Conservation (phyloP, 2,888 invertebrate species). For the Nomada lathburiana region DNA sequence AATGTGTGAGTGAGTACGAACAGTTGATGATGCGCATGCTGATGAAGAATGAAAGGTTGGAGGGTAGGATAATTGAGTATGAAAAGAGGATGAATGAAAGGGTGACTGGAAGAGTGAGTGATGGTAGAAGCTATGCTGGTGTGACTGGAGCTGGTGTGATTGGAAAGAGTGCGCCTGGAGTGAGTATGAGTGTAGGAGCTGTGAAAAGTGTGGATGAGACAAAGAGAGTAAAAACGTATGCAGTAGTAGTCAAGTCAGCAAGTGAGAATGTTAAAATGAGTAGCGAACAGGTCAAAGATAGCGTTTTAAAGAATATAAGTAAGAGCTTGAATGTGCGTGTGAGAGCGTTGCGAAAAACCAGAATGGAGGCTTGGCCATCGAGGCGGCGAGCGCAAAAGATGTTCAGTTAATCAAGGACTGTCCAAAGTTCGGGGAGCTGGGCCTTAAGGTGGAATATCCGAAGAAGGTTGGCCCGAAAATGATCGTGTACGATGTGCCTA, state of each 20-base stretch:
- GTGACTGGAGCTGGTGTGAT: not conserved
- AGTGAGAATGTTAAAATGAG: not conserved
- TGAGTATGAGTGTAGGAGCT: too few relatives aligned
- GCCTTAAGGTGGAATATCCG: not conserved
- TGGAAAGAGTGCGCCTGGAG: not conserved
- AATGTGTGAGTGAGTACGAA: not conserved
- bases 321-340: not conserved
- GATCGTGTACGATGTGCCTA: not conserved
- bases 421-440: not conserved
- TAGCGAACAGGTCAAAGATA: not conserved
- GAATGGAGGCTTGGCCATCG: conserved; percentile 25
- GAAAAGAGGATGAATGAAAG: not conserved
- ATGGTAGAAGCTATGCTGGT: not conserved
- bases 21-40: not conserved
- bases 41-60: not conserved
- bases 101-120: not conserved
- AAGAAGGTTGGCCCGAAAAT: conserved; percentile 14
- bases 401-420: not conserved
- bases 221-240: not conserved
- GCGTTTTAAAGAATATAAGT: too few relatives aligned
- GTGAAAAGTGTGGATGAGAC: not conserved
- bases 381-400: not conserved
- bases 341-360: conserved; percentile 1
- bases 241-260: not conserved
- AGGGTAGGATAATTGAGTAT: not conserved